Conservation (phyloP, 2,888 invertebrate genomes). For the Dorcus hopei region DNA sequence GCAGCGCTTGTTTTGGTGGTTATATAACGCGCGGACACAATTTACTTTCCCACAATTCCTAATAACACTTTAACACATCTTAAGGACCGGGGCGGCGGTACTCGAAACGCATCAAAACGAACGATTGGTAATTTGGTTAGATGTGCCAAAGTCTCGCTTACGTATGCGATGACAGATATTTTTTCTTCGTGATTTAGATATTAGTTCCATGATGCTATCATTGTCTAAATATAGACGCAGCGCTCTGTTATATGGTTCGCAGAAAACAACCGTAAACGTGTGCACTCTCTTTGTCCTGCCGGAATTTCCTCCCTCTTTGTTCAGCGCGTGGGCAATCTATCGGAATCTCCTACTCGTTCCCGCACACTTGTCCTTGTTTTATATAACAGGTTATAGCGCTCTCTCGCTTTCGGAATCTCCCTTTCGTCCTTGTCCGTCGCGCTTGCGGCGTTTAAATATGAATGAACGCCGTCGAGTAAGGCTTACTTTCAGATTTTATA, state of each 20-base stretch:
- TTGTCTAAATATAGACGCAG: constrained; percentile 31
- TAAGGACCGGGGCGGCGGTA: too few relatives aligned
- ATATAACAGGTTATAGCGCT: constrained; percentile 43
- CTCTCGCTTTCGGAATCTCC: constrained; percentile 46
- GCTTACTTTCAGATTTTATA: too few relatives aligned
- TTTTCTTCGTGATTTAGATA: constrained; percentile 18
- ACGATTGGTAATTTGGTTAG: too few relatives aligned
- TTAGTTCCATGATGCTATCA: constrained; percentile 25
- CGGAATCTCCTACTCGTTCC: constrained; percentile 32
- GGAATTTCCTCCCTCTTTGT: constrained; percentile 36
- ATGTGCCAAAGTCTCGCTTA: constrained; percentile 8
- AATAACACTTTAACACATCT: too few relatives aligned
- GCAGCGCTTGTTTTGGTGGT: too few relatives aligned
- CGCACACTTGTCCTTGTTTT: constrained; percentile 41
- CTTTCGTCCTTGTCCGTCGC: constrained; percentile 36
- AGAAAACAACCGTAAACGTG: constrained; percentile 12
- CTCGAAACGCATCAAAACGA: too few relatives aligned
- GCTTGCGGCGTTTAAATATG: constrained; percentile 1
- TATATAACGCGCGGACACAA: too few relatives aligned
- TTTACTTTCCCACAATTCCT: too few relatives aligned
- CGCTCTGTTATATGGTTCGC: constrained; percentile 5
- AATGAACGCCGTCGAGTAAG: too few relatives aligned
- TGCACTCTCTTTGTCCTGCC: constrained; percentile 29
- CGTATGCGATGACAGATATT: constrained; percentile 16
- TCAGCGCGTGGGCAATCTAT: constrained; percentile 11